These are phyloP conservation scores for Silurus aristotelis DNA, from an alignment of 2,797 vertebrate species.

Conservation along the genomic window DNA sequence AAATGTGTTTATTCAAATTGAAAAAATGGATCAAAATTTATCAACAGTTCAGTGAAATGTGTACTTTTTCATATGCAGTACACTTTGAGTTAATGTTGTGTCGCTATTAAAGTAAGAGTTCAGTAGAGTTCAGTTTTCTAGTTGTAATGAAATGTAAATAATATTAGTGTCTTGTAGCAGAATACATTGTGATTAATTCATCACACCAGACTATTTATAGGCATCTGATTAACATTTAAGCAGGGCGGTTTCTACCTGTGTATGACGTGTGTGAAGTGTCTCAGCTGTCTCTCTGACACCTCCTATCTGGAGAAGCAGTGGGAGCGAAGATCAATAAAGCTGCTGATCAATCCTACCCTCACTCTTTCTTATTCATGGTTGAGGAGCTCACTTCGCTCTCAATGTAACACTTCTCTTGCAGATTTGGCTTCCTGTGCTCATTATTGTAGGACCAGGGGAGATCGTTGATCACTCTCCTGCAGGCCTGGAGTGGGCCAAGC, in stretches of 20 bases:
- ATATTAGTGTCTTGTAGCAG: neutral
- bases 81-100: neutral
- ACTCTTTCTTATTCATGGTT: constrained; percentile 59
- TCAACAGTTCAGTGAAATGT: too few relatives aligned
- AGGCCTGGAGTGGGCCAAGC: constrained; percentile 52
- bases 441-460: constrained; percentile 55
- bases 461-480: constrained; percentile 58
- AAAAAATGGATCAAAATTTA: neutral
- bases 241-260: constrained; percentile 31
- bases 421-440: constrained; percentile 52
- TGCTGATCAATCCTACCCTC: constrained; percentile 53
- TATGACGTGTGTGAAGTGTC: constrained; percentile 43
- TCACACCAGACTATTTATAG: too few relatives aligned
- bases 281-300: constrained; percentile 49
- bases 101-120: neutral
- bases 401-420: constrained; percentile 48
- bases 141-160: neutral
- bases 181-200: too few relatives aligned
- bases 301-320: constrained; percentile 49
- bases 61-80: too few relatives aligned
- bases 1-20: constrained; percentile 48
- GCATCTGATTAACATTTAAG: neutral
- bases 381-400: constrained; percentile 59
- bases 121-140: neutral
- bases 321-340: constrained; percentile 58